Conservation (phyloP, 2,113 vertebrate genomes). For the Terrapene triunguis region DNA sequence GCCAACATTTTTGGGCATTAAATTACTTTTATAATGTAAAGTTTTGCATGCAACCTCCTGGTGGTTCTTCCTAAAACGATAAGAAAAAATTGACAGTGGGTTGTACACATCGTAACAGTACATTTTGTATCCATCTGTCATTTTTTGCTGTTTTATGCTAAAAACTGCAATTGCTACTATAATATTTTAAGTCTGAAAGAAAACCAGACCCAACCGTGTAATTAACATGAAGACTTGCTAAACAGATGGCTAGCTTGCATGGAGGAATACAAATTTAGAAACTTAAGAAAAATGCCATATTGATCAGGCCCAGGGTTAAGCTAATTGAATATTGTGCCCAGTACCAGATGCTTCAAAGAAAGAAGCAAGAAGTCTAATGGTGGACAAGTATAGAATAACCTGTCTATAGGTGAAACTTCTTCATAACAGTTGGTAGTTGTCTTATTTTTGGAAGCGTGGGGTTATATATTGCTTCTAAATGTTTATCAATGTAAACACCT, state of each 20-base stretch:
- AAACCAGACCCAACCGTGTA: neutral
- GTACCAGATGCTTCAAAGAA: neutral
- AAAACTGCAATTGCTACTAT: neutral
- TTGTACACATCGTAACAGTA: neutral
- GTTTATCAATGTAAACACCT: neutral
- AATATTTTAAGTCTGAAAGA: neutral
- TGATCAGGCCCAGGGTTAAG: neutral
- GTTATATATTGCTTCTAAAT: neutral
- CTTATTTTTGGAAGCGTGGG: neutral
- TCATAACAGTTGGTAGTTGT: neutral
- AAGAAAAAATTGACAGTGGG: neutral
- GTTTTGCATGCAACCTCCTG: neutral
- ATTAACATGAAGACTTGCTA: neutral
- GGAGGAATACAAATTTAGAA: neutral
- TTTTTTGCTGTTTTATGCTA: neutral
- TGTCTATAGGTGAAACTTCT: neutral
- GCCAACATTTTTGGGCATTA: neutral
- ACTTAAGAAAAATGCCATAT: neutral
- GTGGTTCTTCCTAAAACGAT: neutral
- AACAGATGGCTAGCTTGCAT: neutral
- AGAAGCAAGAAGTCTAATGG: neutral
- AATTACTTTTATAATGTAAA: neutral
- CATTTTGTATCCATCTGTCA: neutral
- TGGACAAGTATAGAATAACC: neutral
- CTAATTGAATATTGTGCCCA: neutral